Evolutionary conservation across 2,113 vertebrate genomes (phyloP).

Genomic region (Numenius arquata): DNA sequence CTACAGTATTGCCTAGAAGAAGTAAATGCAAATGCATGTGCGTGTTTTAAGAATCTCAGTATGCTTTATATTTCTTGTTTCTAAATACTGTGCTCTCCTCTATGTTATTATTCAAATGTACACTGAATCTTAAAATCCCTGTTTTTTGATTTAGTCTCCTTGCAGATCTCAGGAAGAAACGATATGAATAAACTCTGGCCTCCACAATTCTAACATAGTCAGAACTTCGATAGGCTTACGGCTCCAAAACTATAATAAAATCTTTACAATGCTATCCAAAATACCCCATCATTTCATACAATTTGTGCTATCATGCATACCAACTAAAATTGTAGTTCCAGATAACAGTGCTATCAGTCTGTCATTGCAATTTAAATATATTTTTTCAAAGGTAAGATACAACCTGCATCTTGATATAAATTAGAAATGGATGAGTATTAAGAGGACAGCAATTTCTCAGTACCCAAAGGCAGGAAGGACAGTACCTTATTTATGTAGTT

Average conservation of each 20-base stretch:
- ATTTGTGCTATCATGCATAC: conserved; percentile 37
- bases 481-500: conserved; percentile 35
- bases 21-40: conserved; percentile 1
- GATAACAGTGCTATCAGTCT: conserved; percentile 49
- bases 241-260: conserved; percentile 14
- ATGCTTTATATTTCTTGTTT: conserved; percentile 24
- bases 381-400: conserved; percentile 34
- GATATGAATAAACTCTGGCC: conserved; percentile 26
- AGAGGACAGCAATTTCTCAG: conserved; percentile 29
- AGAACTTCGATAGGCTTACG: not conserved
- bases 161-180: conserved; percentile 22
- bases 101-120: not conserved
- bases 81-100: conserved; percentile 34
- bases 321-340: conserved; percentile 49
- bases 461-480: conserved; percentile 44
- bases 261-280: conserved; percentile 59
- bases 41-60: not conserved
- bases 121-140: conserved; percentile 34
- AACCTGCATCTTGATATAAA: not conserved
- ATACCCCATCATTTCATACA: conserved; percentile 40
- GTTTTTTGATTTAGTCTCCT: conserved; percentile 33
- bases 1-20: not conserved
- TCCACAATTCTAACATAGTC: not conserved
- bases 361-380: conserved; percentile 20
- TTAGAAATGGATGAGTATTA: conserved; percentile 24